phyloP scores from a whole-genome alignment of 2,113 vertebrate genomes.

The Anolis sagrei region DNA sequence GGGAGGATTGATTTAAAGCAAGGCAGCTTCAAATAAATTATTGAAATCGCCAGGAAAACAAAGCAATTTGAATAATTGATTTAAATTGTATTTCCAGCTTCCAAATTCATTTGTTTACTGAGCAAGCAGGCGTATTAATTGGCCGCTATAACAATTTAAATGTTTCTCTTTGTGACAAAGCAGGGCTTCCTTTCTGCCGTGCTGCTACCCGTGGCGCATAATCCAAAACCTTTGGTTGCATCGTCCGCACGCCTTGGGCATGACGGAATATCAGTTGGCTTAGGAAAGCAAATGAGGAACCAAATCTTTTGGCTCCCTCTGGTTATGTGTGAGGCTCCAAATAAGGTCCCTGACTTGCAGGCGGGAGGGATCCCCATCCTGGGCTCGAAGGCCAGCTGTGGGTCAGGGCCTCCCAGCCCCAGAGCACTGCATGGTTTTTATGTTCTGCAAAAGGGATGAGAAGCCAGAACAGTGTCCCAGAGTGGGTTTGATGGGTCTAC shows the following conservation, averaged over 20 bases:
- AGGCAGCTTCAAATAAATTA: constrained; percentile 10
- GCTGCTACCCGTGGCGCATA: not conserved
- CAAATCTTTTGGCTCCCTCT: fast-evolving
- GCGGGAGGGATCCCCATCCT: no score
- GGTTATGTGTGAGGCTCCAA: no score
- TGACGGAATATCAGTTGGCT: not conserved
- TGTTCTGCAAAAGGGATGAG: not conserved
- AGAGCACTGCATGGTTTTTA: no score
- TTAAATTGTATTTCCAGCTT: constrained; percentile 29
- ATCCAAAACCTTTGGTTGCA: not conserved
- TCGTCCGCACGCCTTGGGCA: not conserved
- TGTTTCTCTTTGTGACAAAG: not conserved
- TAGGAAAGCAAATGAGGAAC: not conserved
- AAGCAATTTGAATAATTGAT: constrained; percentile 29
- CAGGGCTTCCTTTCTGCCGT: not conserved
- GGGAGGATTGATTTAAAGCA: constrained; percentile 20
- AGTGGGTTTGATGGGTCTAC: no score
- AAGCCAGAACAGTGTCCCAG: not conserved
- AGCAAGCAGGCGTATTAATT: constrained; percentile 13
- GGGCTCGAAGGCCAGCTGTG: no score
- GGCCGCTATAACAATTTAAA: not conserved
- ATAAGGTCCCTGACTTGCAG: no score
- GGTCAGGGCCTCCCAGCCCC: no score
- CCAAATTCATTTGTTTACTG: constrained; percentile 7
- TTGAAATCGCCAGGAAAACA: not conserved